phyloP scores from a whole-genome alignment of 1,140 invertebrate species.

The Druon quercuslanigerum region DNA sequence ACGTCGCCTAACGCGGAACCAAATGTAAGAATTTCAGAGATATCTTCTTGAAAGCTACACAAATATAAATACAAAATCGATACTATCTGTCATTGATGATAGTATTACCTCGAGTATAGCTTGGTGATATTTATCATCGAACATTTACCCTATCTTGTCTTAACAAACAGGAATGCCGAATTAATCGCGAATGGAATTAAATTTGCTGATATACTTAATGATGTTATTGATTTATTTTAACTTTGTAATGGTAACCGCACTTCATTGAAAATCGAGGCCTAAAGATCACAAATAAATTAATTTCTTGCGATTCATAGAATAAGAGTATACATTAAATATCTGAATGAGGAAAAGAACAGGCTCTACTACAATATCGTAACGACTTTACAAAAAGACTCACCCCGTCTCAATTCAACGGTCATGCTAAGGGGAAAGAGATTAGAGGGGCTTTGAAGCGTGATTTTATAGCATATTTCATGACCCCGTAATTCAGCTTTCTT shows the following conservation, averaged over 20 bases:
- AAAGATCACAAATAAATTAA: no score
- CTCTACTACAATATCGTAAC: slow-evolving; percentile 40
- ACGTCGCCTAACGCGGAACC: slow-evolving; percentile 61
- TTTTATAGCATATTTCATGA: slow-evolving; percentile 42
- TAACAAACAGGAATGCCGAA: no score
- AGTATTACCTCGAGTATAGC: no score
- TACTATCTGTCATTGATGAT: no score
- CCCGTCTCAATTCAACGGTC: slow-evolving; percentile 53
- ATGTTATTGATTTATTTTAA: no score
- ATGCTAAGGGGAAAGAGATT: slow-evolving; percentile 28
- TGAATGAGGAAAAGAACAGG: slow-evolving; percentile 14
- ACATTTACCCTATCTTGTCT: no score
- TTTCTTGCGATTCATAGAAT: neutral
- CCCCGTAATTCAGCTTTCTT: slow-evolving; percentile 27
- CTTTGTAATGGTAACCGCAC: no score
- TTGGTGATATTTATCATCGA: no score
- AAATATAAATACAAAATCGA: neutral
- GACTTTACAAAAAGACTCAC: slow-evolving; percentile 46
- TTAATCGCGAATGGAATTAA: no score
- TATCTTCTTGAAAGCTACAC: slow-evolving; percentile 2
- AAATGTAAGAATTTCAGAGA: slow-evolving; percentile 56
- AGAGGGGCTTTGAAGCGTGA: slow-evolving; percentile 34
- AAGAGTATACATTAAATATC: neutral
- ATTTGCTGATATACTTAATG: no score
- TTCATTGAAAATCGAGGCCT: no score